Evolutionary conservation across 2,888 invertebrate species (phyloP), one percentile per base, ranked within the genome.

Genomic region (Himalopsyche tibetana): DNA sequence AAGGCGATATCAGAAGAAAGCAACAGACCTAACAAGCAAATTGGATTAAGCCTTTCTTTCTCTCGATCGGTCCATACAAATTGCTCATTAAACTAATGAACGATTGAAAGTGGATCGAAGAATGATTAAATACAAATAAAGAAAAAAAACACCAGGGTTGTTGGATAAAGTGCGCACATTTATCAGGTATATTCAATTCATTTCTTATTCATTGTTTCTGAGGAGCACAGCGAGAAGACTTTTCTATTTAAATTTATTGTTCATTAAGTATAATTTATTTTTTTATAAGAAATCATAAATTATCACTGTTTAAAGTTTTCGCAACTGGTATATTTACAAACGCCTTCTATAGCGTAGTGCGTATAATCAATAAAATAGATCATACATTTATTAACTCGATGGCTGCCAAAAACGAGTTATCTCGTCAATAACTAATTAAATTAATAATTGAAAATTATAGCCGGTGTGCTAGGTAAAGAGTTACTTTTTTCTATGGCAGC

Each of bases 31-130:
- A 82, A 82, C 82, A 82, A 82, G 55, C 82, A 82, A 82, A 82
- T 82, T 82, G 82, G 55, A 82, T 82, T 82, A 82, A 82, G 82
- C 55, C 82, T 51, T 82, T 82, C 82, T 82, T 55, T 82, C 55
- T 38, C 55, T 28, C 51, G 55, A 82, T 55, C 55, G 55, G 55
- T 83, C 40, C 83, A 83, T 69, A 79, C 19, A 40, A 55, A 82
- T 74, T 74, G 82, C 85, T 63, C 74, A 85, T 85, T 85, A 55
- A 63, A 19, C 74, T 85, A 82, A 85, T 74, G 38, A 82, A 79
- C 28, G 69, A 55, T 51, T 74, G 74, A 79, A 85, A 82, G 42
- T 74, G 55, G 55, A 69, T 74, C 28, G 79, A 55, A 45, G 40
- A 81, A 84, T 80, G 74, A 74, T 74, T 74, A 74, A 74, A 80